Percentiles rank a stretch among this genome's conserved stretches.
Conservation (phyloP, 2,888 invertebrate species). For the Hydropsyche betteni region DNA sequence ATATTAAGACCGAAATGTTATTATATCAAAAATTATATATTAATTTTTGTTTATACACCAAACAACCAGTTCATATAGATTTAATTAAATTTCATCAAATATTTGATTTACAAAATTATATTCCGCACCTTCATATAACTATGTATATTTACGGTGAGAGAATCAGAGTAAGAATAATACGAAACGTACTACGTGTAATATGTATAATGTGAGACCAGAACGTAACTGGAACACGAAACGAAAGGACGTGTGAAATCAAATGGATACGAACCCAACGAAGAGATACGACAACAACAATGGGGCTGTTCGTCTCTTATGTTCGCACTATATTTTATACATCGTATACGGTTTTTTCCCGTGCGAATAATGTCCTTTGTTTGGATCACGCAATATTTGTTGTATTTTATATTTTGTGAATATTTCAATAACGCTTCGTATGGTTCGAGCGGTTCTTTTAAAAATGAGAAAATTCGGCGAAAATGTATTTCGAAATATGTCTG, state of each 20-base stretch:
- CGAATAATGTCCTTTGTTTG: constrained; percentile 12
- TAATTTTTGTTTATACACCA: too few relatives aligned
- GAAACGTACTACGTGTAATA: not conserved
- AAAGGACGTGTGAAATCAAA: constrained; percentile 28
- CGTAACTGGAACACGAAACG: constrained; percentile 10
- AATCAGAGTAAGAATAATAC: not conserved
- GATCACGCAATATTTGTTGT: not conserved
- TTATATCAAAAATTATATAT: too few relatives aligned
- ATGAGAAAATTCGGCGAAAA: too few relatives aligned
- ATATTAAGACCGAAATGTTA: too few relatives aligned
- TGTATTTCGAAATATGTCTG: too few relatives aligned
- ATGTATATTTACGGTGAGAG: not conserved
- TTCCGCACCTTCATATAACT: not conserved
- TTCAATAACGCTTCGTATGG: too few relatives aligned
- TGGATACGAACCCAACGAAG: constrained; percentile 3
- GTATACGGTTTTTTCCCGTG: not conserved
- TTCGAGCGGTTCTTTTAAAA: too few relatives aligned
- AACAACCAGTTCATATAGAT: too few relatives aligned
- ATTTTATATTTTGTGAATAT: too few relatives aligned
- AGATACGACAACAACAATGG: constrained; percentile 25
- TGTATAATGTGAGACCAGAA: not conserved
- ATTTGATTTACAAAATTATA: too few relatives aligned
- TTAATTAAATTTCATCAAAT: too few relatives aligned
- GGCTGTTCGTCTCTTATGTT: not conserved
- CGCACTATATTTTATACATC: not conserved